A percentile compares a stretch with the other conserved stretches of the same genome.
phyloP scores from a whole-genome alignment of 2,797 vertebrate species.

The Allenopithecus nigroviridis region DNA sequence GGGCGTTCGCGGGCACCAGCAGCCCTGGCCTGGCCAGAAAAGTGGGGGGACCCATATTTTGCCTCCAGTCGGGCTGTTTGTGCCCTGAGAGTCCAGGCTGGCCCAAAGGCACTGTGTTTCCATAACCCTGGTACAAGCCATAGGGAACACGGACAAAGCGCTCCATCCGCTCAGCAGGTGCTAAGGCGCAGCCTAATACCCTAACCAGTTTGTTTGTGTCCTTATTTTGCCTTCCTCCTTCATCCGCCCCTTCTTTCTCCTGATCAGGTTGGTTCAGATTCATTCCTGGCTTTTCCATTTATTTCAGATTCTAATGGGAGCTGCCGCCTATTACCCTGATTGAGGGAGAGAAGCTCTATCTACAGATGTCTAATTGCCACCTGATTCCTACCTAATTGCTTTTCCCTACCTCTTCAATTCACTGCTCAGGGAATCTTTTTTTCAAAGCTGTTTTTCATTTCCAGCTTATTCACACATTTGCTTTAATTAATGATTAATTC shows the following conservation, averaged over 20 bases:
- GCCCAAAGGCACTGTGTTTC: not conserved
- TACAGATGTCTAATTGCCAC: not conserved
- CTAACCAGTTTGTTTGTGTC: not conserved
- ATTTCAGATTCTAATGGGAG: conserved; percentile 43
- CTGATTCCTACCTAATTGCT: conserved; percentile 31
- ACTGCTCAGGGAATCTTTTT: not conserved
- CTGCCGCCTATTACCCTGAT: conserved; percentile 56
- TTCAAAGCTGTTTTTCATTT: conserved; percentile 59
- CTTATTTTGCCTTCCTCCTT: not conserved
- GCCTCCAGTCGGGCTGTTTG: conserved; percentile 84
- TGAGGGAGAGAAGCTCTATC: not conserved
- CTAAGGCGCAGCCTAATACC: not conserved
- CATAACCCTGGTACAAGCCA: conserved; percentile 77
- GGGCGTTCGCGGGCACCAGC: conserved; percentile 74
- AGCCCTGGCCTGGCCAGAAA: conserved; percentile 66
- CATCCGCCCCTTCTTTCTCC: not conserved
- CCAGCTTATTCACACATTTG: not conserved
- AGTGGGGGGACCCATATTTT: conserved; percentile 78
- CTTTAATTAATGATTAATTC: not conserved
- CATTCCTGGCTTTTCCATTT: conserved; percentile 39
- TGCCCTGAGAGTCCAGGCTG: conserved; percentile 53
- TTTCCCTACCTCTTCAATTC: not conserved
- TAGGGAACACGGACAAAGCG: conserved; percentile 83
- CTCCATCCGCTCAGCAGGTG: conserved; percentile 84
- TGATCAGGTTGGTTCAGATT: not conserved